Evolutionary conservation across 2,797 vertebrate genomes (phyloP).

Genomic region (Centropyge bicolor): DNA sequence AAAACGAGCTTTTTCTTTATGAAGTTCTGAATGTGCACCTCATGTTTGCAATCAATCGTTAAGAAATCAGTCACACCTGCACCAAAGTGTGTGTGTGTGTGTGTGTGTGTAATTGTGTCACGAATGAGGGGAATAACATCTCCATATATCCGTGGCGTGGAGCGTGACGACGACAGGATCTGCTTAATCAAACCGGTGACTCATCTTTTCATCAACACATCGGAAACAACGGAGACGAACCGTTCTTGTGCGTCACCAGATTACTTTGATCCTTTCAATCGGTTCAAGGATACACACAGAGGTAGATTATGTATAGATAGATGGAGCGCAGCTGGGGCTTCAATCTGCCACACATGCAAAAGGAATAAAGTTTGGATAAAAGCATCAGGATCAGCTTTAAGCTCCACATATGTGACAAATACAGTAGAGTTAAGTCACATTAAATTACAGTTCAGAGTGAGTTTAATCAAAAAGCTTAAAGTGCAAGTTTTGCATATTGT

Average conservation of each 20-base stretch:
- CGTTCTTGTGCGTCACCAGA: constrained; percentile 44
- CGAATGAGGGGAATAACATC: constrained; percentile 23
- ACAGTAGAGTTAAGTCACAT: background rate
- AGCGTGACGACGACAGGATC: constrained; percentile 26
- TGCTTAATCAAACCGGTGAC: constrained; percentile 52
- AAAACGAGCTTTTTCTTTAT: background rate
- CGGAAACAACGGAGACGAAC: constrained; percentile 27
- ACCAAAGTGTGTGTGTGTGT: background rate
- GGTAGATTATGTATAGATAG: background rate
- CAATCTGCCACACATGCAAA: background rate
- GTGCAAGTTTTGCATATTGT: background rate
- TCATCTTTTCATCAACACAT: constrained; percentile 54
- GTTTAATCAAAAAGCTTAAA: background rate
- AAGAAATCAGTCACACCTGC: constrained; percentile 19
- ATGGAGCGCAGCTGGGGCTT: constrained; percentile 1
- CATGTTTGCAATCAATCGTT: background rate
- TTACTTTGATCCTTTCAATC: constrained; percentile 57
- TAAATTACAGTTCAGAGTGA: background rate
- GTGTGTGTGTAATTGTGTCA: constrained; percentile 1
- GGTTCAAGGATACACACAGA: constrained; percentile 15
- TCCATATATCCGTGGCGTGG: constrained; percentile 4
- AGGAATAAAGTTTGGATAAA: background rate
- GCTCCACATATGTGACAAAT: too few species aligned
- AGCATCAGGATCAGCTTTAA: background rate
- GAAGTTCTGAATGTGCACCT: background rate